A percentile compares a stretch with the other conserved stretches of the same genome.
Conservation (phyloP, 2,113 vertebrate species). For the Takifugu bimaculatus region DNA sequence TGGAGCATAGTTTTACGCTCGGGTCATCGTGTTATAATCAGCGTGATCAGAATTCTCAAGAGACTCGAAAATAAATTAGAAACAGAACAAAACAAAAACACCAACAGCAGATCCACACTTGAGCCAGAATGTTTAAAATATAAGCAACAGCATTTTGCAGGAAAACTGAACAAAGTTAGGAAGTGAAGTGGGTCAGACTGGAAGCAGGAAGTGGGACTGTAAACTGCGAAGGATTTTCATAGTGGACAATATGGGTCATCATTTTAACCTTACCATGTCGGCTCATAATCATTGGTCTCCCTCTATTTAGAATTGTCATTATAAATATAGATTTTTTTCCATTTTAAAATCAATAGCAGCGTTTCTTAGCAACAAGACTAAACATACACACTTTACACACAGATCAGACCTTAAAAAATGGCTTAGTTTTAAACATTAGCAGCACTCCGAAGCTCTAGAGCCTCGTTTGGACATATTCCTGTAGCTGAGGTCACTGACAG, state of each 20-base stretch:
- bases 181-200: neutral
- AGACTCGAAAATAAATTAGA: no score
- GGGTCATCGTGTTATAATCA: no score
- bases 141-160: neutral
- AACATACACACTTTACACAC: slow-evolving; percentile 4
- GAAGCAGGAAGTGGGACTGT: neutral
- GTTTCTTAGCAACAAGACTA: neutral
- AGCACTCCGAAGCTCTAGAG: slow-evolving; percentile 13
- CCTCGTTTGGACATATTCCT: slow-evolving; percentile 53
- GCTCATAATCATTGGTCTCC: neutral
- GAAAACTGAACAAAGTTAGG: neutral
- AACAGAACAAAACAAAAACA: no score
- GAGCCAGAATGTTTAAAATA: neutral
- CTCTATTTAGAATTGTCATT: no score
- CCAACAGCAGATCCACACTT: no score
- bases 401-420: slow-evolving; percentile 1
- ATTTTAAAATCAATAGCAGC: neutral
- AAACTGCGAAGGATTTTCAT: neutral
- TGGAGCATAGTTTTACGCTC: no score
- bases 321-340: neutral
- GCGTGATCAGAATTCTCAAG: no score
- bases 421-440: slow-evolving; percentile 20
- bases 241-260: neutral
- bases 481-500: slow-evolving; percentile 44
- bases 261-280: neutral